Evolutionary conservation across 2,797 vertebrate species (phyloP).

Genomic region (Ctenochaetus hawaiiensis): DNA sequence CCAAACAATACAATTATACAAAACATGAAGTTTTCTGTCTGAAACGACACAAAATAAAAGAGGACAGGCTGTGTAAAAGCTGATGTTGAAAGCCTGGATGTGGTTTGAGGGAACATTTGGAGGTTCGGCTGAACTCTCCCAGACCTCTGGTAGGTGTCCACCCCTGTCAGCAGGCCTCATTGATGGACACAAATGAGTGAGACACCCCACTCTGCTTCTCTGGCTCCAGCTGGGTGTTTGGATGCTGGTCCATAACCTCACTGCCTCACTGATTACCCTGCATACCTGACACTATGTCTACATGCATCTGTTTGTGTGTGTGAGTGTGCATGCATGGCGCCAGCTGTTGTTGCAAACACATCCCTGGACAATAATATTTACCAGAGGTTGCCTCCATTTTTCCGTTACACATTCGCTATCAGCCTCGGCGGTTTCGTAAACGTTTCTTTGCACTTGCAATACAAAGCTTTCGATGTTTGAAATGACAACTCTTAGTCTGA

Average conservation of each 20-base stretch:
- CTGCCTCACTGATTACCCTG: constrained; percentile 46
- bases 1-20: constrained; percentile 24
- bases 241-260: constrained; percentile 57
- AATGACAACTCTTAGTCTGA: background rate
- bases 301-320: constrained; percentile 5
- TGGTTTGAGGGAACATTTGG: constrained; percentile 39
- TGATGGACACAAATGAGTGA: constrained; percentile 21
- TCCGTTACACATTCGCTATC: constrained; percentile 9
- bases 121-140: constrained; percentile 33
- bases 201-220: constrained; percentile 8
- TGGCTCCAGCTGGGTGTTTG: constrained; percentile 48
- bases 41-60: constrained; percentile 52
- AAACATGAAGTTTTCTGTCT: constrained; percentile 34
- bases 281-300: constrained; percentile 58
- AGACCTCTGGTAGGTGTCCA: constrained; percentile 41
- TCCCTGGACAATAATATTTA: constrained; percentile 43
- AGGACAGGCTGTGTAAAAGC: constrained; percentile 40
- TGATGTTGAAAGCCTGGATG: constrained; percentile 54
- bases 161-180: constrained; percentile 2
- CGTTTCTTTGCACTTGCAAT: constrained; percentile 29
- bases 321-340: constrained; percentile 14
- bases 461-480: background rate
- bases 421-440: background rate
- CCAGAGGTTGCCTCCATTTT: constrained; percentile 24
- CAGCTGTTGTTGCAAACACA: constrained; percentile 33